Evolutionary conservation across 2,797 vertebrate species (phyloP), one percentile per base, ranked within the genome.

Genomic region (Rhadinocentrus ornatus): DNA sequence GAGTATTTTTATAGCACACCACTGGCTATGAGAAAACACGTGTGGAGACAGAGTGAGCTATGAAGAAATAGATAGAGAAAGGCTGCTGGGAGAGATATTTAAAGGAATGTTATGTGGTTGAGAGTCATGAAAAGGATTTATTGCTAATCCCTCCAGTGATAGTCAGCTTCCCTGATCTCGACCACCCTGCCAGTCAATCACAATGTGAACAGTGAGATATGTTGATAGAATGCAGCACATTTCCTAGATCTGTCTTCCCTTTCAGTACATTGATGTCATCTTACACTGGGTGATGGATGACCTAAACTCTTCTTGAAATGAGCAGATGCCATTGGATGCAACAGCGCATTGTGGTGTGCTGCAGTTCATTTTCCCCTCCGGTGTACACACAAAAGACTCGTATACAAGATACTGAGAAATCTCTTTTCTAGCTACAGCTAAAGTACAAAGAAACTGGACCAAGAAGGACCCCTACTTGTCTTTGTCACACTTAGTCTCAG

Each of bases 111-210:
- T 69, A 27, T 66, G 84, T 64, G 65, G 76, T 79, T 53, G 29
- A 31, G 48, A 86, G 75, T 72, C 59, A 69, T 79, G 76, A 87
- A 80, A 35, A 65, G 78, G 83, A 86, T 85, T 89, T 81, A 78
- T 81, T 13, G 10, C 67, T 87, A 85, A 86, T 86, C 77, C 86
- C 63, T 32, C 24, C 62, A 35, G 67, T 82, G 77, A 86, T 71
- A 74, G 83, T 78, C 73, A 75, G 86, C 65, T 50, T 61, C 83
- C 62, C 24, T 79, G 81, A 85, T 85, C 85, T 81, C 66, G 70
- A 58, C 20, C 70, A 13, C 63, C 44, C 13, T 78, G 71, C 69
- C 65, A 69, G 73, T 84, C 87, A 71, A 72, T 85, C 82, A 65
- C 61, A 26, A 32, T 4, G 9, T 54, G 53, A 74, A 81, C 83